phyloP scores from a whole-genome alignment of 2,113 vertebrate species.

The Dipodomys merriami region DNA sequence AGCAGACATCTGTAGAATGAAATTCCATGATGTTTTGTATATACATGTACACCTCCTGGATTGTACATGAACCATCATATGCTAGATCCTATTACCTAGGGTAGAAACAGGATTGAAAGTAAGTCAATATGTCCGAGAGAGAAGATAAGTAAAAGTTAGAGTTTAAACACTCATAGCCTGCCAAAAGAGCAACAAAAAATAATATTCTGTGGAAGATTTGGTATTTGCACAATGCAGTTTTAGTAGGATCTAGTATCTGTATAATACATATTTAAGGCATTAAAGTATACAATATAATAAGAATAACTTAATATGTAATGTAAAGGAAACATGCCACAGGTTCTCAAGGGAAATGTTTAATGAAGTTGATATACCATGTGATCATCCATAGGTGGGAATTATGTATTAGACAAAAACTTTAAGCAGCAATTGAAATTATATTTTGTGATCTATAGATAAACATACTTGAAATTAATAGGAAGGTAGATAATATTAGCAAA shows the following conservation, averaged over 20 bases:
- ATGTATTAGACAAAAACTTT: background rate
- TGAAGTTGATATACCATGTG: background rate
- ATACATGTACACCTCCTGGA: background rate
- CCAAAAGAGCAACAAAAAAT: background rate
- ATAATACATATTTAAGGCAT: background rate
- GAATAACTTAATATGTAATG: background rate
- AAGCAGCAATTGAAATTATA: background rate
- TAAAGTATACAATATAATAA: background rate
- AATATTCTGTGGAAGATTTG: background rate
- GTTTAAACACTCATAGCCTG: background rate
- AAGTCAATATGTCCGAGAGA: background rate
- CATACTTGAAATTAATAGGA: background rate
- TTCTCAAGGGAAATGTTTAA: background rate
- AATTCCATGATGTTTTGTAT: accelerated
- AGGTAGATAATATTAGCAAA: background rate
- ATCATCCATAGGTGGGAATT: background rate
- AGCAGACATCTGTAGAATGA: background rate
- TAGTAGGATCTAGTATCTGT: too few species aligned
- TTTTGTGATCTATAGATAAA: background rate
- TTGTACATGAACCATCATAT: background rate
- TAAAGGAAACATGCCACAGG: background rate
- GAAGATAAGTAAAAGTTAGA: too few species aligned
- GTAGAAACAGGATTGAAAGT: background rate
- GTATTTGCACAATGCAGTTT: background rate
- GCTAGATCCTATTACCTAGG: background rate